A percentile compares a stretch with the other conserved stretches of the same genome.
Evolutionary conservation across 2,888 invertebrate species (phyloP).

Genomic region (Pammene aurita): DNA sequence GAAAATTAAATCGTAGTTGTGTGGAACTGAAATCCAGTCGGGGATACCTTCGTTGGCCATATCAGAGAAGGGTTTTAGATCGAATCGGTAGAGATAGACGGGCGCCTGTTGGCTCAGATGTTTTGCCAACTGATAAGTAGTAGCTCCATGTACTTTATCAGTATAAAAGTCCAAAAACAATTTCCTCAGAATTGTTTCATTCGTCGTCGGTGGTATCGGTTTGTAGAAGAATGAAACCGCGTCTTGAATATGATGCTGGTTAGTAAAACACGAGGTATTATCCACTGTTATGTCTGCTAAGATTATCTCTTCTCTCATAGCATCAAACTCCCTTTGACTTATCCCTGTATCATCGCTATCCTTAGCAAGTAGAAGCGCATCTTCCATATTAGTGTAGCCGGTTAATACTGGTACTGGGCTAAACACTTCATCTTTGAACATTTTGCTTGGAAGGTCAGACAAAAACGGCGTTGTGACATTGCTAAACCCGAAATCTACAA

Average conservation of each 20-base stretch:
- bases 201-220: slow-evolving; percentile 85
- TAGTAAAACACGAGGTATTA: slow-evolving; percentile 84
- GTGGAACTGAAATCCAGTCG: slow-evolving; percentile 91
- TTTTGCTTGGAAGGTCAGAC: slow-evolving; percentile 85
- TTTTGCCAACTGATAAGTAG: slow-evolving; percentile 87
- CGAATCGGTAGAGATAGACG: slow-evolving; percentile 89
- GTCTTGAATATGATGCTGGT: slow-evolving; percentile 86
- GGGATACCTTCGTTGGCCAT: slow-evolving; percentile 86
- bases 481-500: slow-evolving; percentile 87
- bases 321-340: slow-evolving; percentile 83
- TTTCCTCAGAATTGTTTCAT: slow-evolving; percentile 84
- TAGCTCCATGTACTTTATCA: slow-evolving; percentile 89
- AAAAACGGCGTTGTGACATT: slow-evolving; percentile 87
- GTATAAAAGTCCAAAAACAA: slow-evolving; percentile 88
- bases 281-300: slow-evolving; percentile 83
- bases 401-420: slow-evolving; percentile 88
- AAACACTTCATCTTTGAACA: slow-evolving; percentile 85
- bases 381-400: slow-evolving; percentile 93
- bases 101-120: slow-evolving; percentile 84
- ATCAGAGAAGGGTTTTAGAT: slow-evolving; percentile 87
- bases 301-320: slow-evolving; percentile 85
- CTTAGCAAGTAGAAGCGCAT: slow-evolving; percentile 85
- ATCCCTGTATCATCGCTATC: slow-evolving; percentile 84
- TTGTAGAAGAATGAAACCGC: slow-evolving; percentile 90
- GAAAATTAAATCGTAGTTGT: slow-evolving; percentile 91